Percentiles rank a stretch among this genome's conserved stretches.
Evolutionary conservation across 2,113 vertebrate genomes (phyloP).

Genomic region (Cisticola juncidis): DNA sequence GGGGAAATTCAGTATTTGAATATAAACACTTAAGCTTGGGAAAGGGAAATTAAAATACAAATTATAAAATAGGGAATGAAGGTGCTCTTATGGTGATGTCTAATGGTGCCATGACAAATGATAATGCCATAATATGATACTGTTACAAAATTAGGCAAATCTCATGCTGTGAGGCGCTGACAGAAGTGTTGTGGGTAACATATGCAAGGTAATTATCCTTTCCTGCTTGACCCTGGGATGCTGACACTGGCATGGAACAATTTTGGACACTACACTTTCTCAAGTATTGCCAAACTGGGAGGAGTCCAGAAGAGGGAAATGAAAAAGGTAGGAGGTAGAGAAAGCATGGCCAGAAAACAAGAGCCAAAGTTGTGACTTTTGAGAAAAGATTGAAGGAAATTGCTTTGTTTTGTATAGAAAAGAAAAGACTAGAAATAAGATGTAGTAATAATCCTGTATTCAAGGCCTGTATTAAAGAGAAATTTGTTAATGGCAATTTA

Average conservation of each 20-base stretch:
- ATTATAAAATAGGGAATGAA: neutral
- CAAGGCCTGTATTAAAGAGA: neutral
- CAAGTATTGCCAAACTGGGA: neutral
- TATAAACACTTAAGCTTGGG: neutral
- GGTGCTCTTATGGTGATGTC: neutral
- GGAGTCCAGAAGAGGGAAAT: neutral
- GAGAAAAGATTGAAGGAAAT: neutral
- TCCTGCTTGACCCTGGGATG: neutral
- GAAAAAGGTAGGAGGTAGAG: neutral
- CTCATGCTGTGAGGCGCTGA: neutral
- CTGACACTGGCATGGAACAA: neutral
- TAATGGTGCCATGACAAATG: neutral
- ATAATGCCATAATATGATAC: neutral
- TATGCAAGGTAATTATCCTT: slow-evolving; percentile 5
- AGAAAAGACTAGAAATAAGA: neutral
- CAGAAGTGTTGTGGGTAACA: neutral
- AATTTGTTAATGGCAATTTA: neutral
- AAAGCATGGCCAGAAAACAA: neutral
- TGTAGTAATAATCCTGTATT: neutral
- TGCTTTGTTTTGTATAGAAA: neutral
- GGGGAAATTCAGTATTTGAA: neutral
- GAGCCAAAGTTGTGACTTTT: neutral
- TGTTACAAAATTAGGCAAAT: neutral
- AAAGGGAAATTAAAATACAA: neutral
- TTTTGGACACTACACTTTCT: neutral